Evolutionary conservation across 2,113 vertebrate species (phyloP).

Genomic region (Echinops telfairi): DNA sequence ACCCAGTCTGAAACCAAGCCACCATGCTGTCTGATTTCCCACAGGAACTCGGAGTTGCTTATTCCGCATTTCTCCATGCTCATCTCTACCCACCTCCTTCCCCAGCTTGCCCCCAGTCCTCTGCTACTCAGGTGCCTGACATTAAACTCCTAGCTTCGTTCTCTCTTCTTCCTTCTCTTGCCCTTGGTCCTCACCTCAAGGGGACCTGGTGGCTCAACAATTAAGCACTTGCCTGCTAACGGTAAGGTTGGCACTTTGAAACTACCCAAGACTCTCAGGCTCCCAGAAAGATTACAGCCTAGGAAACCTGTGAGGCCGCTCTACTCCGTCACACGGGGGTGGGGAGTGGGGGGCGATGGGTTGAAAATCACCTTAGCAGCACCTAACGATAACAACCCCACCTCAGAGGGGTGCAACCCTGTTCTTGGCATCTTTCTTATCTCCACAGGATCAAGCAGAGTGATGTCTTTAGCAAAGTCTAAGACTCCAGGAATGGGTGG

Average conservation of each 20-base stretch:
- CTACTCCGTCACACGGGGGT: not conserved
- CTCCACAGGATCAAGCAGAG: not conserved
- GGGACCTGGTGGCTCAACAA: not conserved
- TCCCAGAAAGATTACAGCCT: not conserved
- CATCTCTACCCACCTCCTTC: not conserved
- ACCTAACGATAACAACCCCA: not conserved
- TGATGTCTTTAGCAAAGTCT: not conserved
- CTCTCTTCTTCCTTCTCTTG: not conserved
- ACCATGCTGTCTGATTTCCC: not conserved
- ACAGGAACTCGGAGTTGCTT: not conserved
- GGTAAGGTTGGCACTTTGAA: not conserved
- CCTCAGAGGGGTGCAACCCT: not conserved
- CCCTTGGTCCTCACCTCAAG: not conserved
- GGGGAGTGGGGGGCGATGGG: too few relatives aligned
- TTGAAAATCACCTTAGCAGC: too few relatives aligned
- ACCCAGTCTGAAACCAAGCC: not conserved
- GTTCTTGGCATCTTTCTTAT: not conserved
- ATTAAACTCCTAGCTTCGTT: not conserved
- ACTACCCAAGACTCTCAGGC: not conserved
- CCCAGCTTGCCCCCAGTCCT: too few relatives aligned
- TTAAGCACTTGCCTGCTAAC: not conserved
- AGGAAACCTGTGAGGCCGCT: not conserved
- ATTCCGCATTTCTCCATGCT: not conserved
- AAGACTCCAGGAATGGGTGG: not conserved
- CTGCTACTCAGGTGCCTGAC: not conserved